These are phyloP conservation scores for Biston betularia DNA, from an alignment of 2,888 invertebrate genomes.

Conservation along the genomic window DNA sequence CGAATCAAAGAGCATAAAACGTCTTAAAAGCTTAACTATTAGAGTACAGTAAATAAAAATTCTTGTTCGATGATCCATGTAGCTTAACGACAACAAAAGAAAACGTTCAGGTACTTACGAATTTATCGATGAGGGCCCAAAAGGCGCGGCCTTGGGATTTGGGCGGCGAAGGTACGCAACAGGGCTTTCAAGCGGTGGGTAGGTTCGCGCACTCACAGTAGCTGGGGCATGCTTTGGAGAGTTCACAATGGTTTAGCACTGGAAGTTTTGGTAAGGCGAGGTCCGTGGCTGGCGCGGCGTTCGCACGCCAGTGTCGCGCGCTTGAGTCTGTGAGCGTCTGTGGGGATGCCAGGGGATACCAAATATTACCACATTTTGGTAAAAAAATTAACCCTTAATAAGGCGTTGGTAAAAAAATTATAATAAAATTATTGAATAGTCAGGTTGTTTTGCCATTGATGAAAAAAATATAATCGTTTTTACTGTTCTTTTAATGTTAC, in stretches of 20 bases:
- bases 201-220: constrained; percentile 38
- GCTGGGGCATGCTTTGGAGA: constrained; percentile 41
- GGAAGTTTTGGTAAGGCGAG: constrained; percentile 53
- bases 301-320: constrained; percentile 78
- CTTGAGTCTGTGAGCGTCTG: constrained; percentile 67
- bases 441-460: no score
- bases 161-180: constrained; percentile 59
- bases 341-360: constrained; percentile 50
- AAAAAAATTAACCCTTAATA: neutral
- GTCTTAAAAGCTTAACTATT: constrained; percentile 19
- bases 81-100: constrained; percentile 59
- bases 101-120: constrained; percentile 65
- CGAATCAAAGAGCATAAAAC: neutral
- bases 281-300: constrained; percentile 69
- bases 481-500: no score
- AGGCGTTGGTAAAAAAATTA: no score
- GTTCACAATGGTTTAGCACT: constrained; percentile 57
- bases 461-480: no score
- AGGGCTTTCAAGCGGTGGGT: constrained; percentile 51
- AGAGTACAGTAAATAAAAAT: constrained; percentile 34
- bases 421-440: no score
- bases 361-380: constrained; percentile 16
- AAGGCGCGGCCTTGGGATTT: constrained; percentile 57
- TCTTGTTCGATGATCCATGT: constrained; percentile 31
- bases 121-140: constrained; percentile 59